Conservation (phyloP, 2,113 vertebrate genomes). For the Syngnathus typhle region DNA sequence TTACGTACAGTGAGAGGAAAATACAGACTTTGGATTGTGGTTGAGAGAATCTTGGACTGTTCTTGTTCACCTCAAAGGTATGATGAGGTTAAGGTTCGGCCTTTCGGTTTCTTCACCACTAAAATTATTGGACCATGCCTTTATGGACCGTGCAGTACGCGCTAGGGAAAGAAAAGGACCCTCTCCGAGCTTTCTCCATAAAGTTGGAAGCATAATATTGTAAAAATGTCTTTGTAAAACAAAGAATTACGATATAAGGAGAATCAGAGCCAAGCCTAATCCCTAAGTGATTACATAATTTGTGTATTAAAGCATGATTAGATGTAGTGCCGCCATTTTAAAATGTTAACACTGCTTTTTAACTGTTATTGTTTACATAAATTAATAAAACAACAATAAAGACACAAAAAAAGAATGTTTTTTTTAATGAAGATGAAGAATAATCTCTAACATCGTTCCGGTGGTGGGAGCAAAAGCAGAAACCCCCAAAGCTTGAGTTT, state of each 20-base stretch:
- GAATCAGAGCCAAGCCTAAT: not conserved
- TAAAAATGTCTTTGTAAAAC: not conserved
- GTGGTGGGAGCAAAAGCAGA: no score
- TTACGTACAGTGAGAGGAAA: not conserved
- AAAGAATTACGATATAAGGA: not conserved
- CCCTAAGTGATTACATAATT: not conserved
- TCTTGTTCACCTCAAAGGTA: not conserved
- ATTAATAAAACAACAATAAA: no score
- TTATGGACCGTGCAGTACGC: not conserved
- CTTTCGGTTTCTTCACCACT: not conserved
- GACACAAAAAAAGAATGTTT: no score
- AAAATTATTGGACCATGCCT: not conserved
- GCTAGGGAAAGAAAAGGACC: not conserved
- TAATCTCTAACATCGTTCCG: not conserved
- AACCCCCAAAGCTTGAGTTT: constrained; percentile 18
- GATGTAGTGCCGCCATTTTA: no score
- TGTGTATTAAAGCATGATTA: not conserved
- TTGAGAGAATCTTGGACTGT: not conserved
- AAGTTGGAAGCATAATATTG: not conserved
- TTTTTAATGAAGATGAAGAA: not conserved
- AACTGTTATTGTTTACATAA: not conserved
- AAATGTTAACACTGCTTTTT: not conserved
- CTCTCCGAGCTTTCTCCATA: not conserved
- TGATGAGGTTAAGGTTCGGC: not conserved
- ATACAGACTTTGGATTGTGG: not conserved